Percentiles rank a stretch among this genome's conserved stretches.
Evolutionary conservation across 2,113 vertebrate genomes (phyloP).

Genomic region (Apteryx owenii): DNA sequence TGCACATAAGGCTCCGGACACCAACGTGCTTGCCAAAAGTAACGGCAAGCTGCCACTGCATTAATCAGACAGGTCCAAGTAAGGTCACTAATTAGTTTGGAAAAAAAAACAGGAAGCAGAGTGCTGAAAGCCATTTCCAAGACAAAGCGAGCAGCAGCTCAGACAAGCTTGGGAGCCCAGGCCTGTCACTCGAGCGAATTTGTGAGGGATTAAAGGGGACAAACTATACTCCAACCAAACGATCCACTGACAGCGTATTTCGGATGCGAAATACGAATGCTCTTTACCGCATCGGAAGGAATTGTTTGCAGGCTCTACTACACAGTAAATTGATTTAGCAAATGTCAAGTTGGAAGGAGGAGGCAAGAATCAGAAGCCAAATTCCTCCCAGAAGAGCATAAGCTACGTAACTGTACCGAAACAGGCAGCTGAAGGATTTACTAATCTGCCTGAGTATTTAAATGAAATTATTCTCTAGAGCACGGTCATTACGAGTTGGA

Average conservation of each 20-base stretch:
- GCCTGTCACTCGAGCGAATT: not conserved
- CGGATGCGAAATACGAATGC: not conserved
- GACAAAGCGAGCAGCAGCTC: not conserved
- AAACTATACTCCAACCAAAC: not conserved
- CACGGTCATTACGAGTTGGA: not conserved
- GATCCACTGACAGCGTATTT: not conserved
- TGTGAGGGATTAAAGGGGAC: not conserved
- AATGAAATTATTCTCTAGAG: constrained; percentile 11
- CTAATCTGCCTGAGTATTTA: constrained; percentile 29
- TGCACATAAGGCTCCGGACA: not conserved
- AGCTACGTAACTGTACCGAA: not conserved
- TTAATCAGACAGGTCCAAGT: not conserved
- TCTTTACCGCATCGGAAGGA: not conserved
- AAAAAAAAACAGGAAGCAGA: not conserved
- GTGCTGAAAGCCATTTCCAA: not conserved
- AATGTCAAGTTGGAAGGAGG: constrained; percentile 20
- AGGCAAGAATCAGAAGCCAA: not conserved
- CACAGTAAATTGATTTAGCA: not conserved
- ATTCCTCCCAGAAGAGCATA: constrained; percentile 25
- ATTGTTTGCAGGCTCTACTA: not conserved
- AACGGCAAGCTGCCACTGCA: not conserved
- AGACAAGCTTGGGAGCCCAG: not conserved
- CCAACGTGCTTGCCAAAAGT: not conserved
- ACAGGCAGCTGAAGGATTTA: constrained; percentile 39
- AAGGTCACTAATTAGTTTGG: not conserved